Base-by-base conservation (phyloP, 2,797 vertebrate genomes). In the Dendrocincla fuliginosa region DNA sequence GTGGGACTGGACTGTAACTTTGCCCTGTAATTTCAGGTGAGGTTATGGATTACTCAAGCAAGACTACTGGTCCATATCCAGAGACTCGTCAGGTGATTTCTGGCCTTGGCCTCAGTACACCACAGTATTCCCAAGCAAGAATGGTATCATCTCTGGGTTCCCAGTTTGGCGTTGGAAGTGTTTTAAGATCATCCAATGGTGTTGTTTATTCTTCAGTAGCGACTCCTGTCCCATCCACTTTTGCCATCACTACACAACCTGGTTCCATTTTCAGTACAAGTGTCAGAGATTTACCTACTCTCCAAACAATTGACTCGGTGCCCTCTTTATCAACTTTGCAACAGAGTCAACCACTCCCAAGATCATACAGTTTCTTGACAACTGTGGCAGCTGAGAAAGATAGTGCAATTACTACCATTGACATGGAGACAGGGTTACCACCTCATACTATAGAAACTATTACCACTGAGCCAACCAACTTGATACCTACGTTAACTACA, bases 41-140 rank as follows among this genome's bases (percentile, higher is more conserved):
- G 98, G 98, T 99, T 97, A 98, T 99, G 98, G 99, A 99, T 98
- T 99, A 99, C 98, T 99, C 99, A 98, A 99, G 98, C 98, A 99
- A 99, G 99, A 98, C 98, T 87, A 97, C 98, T 98, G 98, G 98
- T 98, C 70, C 96, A 90, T 98, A 99, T 97, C 96, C 98, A 97
- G 98, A 98, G 97, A 98, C 98, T 96, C 97, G 96, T 23, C 98
- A 98, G 97, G 96, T 98, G 89, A 98, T 98, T 98, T 98, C 98
- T 83, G 98, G 98, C 95, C 96, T 98, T 95, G 98, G 98, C 67
- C 98, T 98, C 97, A 98, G 98, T 96, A 98, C 98, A 92, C 97
- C 98, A 75, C 98, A 98, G 87, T 99, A 98, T 98, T 98, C 98
- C 93, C 98, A 99, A 96, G 98, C 98, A 93, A 98, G 98, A 95